These are phyloP conservation scores for Lophotriccus pileatus DNA, from an alignment of 2,797 vertebrate species.

Conservation along the genomic window DNA sequence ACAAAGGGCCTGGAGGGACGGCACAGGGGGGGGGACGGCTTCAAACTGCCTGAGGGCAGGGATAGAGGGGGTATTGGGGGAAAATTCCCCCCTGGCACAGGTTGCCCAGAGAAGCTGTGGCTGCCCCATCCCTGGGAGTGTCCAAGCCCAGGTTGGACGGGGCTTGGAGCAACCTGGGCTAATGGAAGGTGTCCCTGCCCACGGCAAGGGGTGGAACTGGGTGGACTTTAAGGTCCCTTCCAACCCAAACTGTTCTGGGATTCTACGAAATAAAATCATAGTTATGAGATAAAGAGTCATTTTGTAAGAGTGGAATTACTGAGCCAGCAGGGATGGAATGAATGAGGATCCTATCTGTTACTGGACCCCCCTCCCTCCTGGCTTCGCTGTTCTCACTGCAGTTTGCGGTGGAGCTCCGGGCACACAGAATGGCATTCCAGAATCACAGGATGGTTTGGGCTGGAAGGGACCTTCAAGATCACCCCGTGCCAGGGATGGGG, in stretches of 20 bases:
- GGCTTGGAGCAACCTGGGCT: accelerated
- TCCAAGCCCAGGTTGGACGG: accelerated
- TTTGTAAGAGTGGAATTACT: accelerated
- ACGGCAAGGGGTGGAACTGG: too few species aligned
- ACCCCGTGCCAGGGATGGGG: not conserved
- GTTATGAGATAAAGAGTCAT: accelerated
- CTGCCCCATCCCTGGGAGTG: not conserved
- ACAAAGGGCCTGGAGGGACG: not conserved
- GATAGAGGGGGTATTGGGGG: not conserved
- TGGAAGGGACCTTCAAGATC: not conserved
- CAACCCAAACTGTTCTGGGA: not conserved
- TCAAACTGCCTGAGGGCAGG: not conserved
- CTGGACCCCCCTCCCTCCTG: accelerated
- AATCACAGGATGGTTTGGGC: not conserved
- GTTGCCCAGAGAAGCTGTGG: not conserved
- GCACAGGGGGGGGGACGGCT: not conserved
- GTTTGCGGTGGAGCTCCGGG: not conserved
- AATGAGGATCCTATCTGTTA: accelerated
- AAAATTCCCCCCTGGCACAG: not conserved
- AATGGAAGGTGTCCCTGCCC: not conserved
- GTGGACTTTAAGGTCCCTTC: not conserved
- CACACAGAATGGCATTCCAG: not conserved
- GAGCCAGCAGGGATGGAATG: accelerated
- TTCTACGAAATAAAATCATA: not conserved
- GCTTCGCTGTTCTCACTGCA: accelerated